Evolutionary conservation across 2,113 vertebrate species (phyloP), one percentile per base, ranked within the genome.

Genomic region (Riparia riparia): DNA sequence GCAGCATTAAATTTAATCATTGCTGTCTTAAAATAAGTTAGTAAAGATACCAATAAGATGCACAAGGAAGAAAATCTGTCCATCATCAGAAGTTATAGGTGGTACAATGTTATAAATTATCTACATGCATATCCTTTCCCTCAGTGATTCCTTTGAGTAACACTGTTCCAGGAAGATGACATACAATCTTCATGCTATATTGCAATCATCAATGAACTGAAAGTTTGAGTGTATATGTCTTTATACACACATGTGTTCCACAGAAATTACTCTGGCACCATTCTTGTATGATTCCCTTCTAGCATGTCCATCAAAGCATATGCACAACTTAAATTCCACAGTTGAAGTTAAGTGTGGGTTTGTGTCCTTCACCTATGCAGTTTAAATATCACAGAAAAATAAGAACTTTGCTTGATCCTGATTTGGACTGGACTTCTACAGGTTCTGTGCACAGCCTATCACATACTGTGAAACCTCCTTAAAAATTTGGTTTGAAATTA

Each of bases 131-230:
- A 56, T 18, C 7, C 54, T 56, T 64, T 45, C 6, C 9, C 9
- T 61, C n/a, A 68, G 12, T 3, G 2, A 65, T 24, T 76, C 7
- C n/a, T 72, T 85, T 58, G 41, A 77, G 50, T 45, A 47, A 19
- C 18, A 14, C 17, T 29, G 2, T 64, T 74, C 37, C 45, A 44
- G n/a, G 28, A 90, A 88, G 28, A 24, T 8, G 1, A 10, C 22
- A 49, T 3, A 37, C 1, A 1, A 37, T 19, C 37, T 21, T 47
- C 29, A 39, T 3, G 15, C 45, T 37, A 7, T 6, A 45, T 13
- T n/a, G 39, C 51, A 63, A 29, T 25, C 70, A 39, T 20, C 56
- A 85, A 26, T 20, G 19, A 58, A 54, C 47, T 57, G 56, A 29
- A 21, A 17, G 15, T 7, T 77, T 58, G 42, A 50, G 34, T 5